phyloP scores from a whole-genome alignment of 2,113 vertebrate genomes.

The Alethe diademata region DNA sequence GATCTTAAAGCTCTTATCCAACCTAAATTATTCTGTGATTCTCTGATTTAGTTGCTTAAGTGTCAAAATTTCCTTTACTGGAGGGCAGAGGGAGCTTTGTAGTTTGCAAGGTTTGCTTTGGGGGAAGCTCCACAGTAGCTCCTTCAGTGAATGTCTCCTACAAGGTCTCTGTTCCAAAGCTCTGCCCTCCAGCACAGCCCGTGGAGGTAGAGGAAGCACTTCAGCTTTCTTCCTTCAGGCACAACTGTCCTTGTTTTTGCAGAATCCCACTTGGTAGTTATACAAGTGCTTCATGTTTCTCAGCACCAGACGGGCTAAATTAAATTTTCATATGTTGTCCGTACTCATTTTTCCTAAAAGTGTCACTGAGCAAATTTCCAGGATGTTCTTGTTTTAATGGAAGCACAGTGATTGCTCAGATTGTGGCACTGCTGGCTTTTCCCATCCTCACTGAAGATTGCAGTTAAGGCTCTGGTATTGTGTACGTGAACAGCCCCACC shows the following conservation, averaged over 20 bases:
- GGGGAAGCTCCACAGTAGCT: neutral
- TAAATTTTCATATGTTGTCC: constrained; percentile 6
- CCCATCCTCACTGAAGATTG: neutral
- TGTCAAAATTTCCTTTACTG: neutral
- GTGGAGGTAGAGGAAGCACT: neutral
- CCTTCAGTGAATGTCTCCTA: neutral
- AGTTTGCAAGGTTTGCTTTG: neutral
- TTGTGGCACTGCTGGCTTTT: neutral
- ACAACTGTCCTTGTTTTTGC: neutral
- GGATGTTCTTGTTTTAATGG: neutral
- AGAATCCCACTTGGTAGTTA: neutral
- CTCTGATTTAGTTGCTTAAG: neutral
- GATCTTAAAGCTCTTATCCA: neutral
- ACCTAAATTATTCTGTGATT: neutral
- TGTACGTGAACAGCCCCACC: neutral
- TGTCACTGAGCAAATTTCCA: neutral
- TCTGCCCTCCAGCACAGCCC: neutral
- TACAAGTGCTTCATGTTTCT: neutral
- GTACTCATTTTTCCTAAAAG: neutral
- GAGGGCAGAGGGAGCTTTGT: neutral
- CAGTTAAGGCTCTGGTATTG: neutral
- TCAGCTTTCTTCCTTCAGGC: neutral
- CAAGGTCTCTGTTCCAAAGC: neutral
- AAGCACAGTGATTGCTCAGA: neutral
- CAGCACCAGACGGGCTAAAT: neutral